These are phyloP conservation scores for Sander lucioperca DNA, from an alignment of 2,113 vertebrate genomes.

Conservation along the genomic window DNA sequence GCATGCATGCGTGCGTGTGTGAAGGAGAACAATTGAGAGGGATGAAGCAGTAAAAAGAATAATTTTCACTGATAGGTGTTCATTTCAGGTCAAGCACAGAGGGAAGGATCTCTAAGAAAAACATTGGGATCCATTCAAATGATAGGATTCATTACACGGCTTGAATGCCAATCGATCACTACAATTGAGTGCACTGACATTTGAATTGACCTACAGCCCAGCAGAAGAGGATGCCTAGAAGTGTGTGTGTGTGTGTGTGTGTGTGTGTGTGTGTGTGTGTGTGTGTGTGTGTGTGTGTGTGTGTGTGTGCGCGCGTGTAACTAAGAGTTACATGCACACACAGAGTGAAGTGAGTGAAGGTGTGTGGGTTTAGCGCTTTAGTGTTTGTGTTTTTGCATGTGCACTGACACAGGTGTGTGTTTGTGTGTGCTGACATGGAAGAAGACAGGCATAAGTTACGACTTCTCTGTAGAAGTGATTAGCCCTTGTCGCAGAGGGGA, in stretches of 20 bases:
- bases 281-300: not conserved
- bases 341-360: too few relatives aligned
- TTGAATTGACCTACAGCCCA: conserved; percentile 38
- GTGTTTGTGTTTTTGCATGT: not conserved
- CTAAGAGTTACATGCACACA: too few relatives aligned
- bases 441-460: conserved; percentile 18
- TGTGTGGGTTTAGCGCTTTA: not conserved
- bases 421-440: conserved; percentile 4
- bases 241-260: not conserved
- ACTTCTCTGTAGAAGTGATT: conserved; percentile 32
- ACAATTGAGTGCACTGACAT: conserved; percentile 49
- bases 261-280: conserved; percentile 1
- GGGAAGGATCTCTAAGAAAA: conserved; percentile 27
- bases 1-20: not conserved
- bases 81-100: conserved; percentile 48
- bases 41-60: conserved; percentile 42
- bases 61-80: conserved; percentile 47
- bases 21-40: conserved; percentile 14
- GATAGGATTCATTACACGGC: conserved; percentile 45
- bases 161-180: conserved; percentile 64
- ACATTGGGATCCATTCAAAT: not conserved
- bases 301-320: too few relatives aligned
- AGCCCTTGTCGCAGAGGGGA: conserved; percentile 3
- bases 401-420: not conserved
- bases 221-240: conserved; percentile 11